These are phyloP conservation scores for Antrozous pallidus DNA, from an alignment of 2,797 vertebrate species.

Conservation along the genomic window DNA sequence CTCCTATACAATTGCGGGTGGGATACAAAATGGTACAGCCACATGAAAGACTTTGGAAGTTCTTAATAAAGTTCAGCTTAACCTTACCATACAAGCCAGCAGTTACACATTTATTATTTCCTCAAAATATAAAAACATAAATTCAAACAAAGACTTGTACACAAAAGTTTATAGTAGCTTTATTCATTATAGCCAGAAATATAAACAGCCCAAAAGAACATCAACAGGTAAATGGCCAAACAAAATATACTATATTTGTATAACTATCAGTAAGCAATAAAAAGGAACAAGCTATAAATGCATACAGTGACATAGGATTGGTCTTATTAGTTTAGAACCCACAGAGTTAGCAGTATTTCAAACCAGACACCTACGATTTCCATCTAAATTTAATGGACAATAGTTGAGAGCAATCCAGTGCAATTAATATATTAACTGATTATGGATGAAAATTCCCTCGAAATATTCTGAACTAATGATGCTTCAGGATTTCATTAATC, in stretches of 20 bases:
- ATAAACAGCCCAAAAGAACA: background rate
- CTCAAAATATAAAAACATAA: background rate
- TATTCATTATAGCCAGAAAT: background rate
- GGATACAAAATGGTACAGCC: background rate
- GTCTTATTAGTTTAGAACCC: background rate
- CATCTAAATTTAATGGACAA: background rate
- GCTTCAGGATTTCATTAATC: background rate
- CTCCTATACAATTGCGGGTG: background rate
- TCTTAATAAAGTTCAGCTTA: background rate
- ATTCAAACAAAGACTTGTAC: background rate
- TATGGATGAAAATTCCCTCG: background rate
- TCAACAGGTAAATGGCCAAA: background rate
- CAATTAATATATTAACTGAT: background rate
- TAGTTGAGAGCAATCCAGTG: background rate
- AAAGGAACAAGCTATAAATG: background rate
- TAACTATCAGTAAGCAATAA: background rate
- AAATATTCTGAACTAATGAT: constrained; percentile 26
- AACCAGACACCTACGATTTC: background rate
- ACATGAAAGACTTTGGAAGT: background rate
- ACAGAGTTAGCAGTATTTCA: background rate
- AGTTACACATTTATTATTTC: background rate
- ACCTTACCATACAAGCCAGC: background rate
- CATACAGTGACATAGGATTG: background rate
- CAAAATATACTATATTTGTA: background rate
- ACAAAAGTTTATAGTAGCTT: background rate